These are phyloP conservation scores for Archilochus colubris DNA, from an alignment of 2,113 vertebrate species.

Conservation along the genomic window DNA sequence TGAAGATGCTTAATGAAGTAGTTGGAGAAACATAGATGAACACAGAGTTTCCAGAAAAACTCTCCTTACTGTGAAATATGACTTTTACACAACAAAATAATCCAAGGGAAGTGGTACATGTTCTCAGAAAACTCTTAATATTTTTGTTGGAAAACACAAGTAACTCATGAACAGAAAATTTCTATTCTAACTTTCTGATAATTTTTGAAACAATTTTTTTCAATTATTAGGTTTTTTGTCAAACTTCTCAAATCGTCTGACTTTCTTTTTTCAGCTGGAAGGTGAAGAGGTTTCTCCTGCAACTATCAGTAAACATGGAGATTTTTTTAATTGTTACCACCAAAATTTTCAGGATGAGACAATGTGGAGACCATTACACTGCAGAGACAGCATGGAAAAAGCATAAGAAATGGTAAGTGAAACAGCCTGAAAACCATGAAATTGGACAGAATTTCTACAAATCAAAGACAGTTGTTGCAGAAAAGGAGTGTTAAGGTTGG, in stretches of 20 bases:
- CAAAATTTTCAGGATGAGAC: background rate
- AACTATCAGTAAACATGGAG: background rate
- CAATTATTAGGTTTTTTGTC: background rate
- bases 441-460: conserved; percentile 26
- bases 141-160: background rate
- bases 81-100: background rate
- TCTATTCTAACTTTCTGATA: background rate
- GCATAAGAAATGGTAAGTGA: background rate
- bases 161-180: background rate
- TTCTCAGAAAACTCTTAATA: background rate
- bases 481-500: background rate
- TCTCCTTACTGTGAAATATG: background rate
- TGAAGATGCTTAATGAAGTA: background rate
- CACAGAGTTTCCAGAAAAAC: background rate
- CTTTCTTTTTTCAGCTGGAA: background rate
- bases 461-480: conserved; percentile 31
- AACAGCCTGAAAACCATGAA: background rate
- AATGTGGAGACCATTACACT: background rate
- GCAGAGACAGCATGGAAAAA: background rate
- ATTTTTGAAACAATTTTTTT: background rate
- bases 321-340: background rate
- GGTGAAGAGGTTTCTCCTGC: background rate
- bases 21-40: background rate
- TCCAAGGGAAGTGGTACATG: background rate
- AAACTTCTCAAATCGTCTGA: background rate